Base-by-base conservation (phyloP, 2,797 vertebrate species). In the Delichon dasypus region DNA sequence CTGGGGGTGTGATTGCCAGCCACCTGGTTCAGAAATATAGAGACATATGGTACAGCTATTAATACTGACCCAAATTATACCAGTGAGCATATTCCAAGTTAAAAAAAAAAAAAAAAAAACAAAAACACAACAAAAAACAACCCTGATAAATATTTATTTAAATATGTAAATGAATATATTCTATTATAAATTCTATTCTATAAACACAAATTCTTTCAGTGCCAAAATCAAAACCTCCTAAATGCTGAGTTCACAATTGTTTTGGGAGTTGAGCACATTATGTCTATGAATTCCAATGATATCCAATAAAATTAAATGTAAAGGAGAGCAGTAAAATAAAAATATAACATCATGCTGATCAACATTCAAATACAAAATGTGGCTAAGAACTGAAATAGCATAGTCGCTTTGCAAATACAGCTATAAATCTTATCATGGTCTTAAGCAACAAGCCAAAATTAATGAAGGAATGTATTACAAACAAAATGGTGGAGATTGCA, bases 21-120 rank as follows among this genome's bases (percentile, higher is more conserved):
- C 78, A 94, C 88, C 77, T 95, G 88, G 55, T 94, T 88, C 47
- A 90, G 34, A 94, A 90, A 94, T 71, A 42, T 16, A 64, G 29
- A 73, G 78, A 14, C 68, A 94, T 96, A 96, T 91, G 79, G 80
- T 42, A 58, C 26, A 50, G 62, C 53, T 90, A 89, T 85, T 90
- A 93, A 84, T 64, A 73, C 32, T 87, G 75, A 88, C 62, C 72
- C 44, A 66, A 83, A 88, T 77, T 86, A 89, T 71, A 87, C 26
- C 30, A 80, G 45, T 57, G 77, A 95, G 67, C 14, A 62, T 67
- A 58, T 51, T 58, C 32, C 38, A 77, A 57, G 27, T 48, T 64
- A 53, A 62, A 93, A 91, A 84, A 38, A 38, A 38, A 38, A 38
- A 38, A 38, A 38, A 36, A 36, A 36, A 36, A 36, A 36, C n/a